Base-by-base conservation (phyloP, 2,888 invertebrate genomes). In the Serripes groenlandicus region DNA sequence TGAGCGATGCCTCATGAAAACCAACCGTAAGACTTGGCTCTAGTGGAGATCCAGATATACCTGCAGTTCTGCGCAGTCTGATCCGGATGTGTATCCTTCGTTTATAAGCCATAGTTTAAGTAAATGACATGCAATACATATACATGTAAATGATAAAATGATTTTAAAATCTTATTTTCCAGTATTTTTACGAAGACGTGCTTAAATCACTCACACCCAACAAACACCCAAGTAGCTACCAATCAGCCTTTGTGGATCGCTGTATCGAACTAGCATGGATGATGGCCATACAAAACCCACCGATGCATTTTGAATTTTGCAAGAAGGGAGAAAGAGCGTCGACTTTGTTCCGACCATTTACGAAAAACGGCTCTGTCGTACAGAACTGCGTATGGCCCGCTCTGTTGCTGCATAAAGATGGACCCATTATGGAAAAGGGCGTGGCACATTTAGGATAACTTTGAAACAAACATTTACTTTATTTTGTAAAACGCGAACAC, bases 351-450 rank as follows among this genome's bases (percentile, higher is more conserved):
- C 54, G 74, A 60, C 79, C 86, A n/a, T 83, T 83, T 30, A 83
- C 86, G 18, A 76, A 78, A n/a, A 77, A 35, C 35, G 86, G 86
- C n/a, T 81, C 76, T 21, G 28, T 49, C 9, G 83, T 86, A 5
- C 83, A 83, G 56, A 76, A 77, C 58, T 86, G 86, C 52, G 83
- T 86, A 21, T 86, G 83, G 83, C 86, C 86, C 4, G 83, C 83
- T 0, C 70, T 86, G 49, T 81, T 77, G 42, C 54, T 81, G 28
- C 64, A 74, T 56, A 83, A 81, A 72, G 72, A 83, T 42, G 83
- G 86, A 1, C 74, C 76, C 23, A 56, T 86, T 15, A 79, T 86
- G 74, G 78, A 76, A 71, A 86, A 86, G 58, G 86, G 86, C 7
- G 73, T 86, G 5, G 86, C 86, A 1, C 86, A 86, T 56, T 52